A percentile compares a stretch with the other conserved stretches of the same genome.
Evolutionary conservation across 2,888 invertebrate genomes (phyloP).

Genomic region (Ichneumon xanthorius): DNA sequence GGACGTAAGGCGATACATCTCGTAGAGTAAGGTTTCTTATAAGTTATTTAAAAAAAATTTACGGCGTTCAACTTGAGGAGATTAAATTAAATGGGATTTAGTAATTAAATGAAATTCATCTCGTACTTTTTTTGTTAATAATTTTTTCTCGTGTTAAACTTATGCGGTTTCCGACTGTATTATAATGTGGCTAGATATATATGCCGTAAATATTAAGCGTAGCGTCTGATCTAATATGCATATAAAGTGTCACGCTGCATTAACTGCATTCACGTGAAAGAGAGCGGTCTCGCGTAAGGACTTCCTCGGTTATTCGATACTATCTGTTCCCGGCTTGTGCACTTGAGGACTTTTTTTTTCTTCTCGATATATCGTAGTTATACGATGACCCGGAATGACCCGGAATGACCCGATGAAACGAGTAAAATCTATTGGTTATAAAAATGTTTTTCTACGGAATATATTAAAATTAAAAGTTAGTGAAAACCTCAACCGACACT

Average conservation of each 20-base stretch:
- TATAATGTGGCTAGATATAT: not conserved
- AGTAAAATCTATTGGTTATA: no score
- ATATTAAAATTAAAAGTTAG: no score
- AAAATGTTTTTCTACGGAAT: no score
- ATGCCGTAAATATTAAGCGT: constrained; percentile 8
- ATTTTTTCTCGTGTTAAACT: not conserved
- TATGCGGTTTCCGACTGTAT: not conserved
- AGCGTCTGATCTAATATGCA: constrained; percentile 34
- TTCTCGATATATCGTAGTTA: not conserved
- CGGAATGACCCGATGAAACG: not conserved
- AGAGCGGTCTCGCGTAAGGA: constrained; percentile 26
- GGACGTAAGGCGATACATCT: not conserved
- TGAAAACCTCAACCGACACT: no score
- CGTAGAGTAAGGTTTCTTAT: not conserved
- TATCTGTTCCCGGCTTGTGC: constrained; percentile 1
- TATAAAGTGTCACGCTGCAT: constrained; percentile 41
- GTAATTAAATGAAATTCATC: not conserved
- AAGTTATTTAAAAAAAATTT: not conserved
- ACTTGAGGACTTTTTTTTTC: constrained; percentile 20
- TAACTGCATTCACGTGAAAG: constrained; percentile 34
- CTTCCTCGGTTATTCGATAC: constrained; percentile 38
- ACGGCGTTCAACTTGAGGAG: not conserved
- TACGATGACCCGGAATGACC: not conserved
- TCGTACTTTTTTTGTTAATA: not conserved
- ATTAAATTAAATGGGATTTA: not conserved